Evolutionary conservation across 2,888 invertebrate genomes (phyloP), one percentile per base, ranked within the genome.

Genomic region (Allygus modestus): DNA sequence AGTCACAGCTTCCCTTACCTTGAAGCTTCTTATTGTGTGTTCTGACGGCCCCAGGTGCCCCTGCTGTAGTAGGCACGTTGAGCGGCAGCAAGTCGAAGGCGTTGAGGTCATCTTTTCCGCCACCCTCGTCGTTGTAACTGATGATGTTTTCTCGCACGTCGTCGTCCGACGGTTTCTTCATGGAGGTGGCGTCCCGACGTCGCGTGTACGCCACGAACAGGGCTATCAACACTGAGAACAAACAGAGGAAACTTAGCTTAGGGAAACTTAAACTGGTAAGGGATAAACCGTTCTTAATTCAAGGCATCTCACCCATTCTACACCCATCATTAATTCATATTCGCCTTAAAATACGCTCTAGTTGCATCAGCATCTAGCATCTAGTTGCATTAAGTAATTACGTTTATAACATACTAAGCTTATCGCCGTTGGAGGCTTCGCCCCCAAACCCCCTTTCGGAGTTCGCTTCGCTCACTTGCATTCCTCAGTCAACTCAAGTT

Each of bases 61-160:
- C 73, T 1, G 31, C 23, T n/a, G n/a, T n/a, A 5, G 23, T 26
- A 58, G 98, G 98, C 90, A 98, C 99, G 91, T 99, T 97, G 82
- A 99, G 93, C 26, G 98, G 97, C 26, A 97, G 98, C 89, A 99
- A 98, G 90, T 99, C 99, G 91, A 99, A 99, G 31, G 84, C 61
- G 20, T 37, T 84, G 31, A 84, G 61, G 46, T 84, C 84, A 17
- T 84, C 84, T 17, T 84, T 61, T 9, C 84, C 84, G 23, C 77
- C 84, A 0, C 84, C 84, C 65, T 84, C 84, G 26, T 79, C 84
- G 37, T 84, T 79, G 46, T 84, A 84, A 23, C 26, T 79, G 28
- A 84, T 77, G 41, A 84, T 84, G 31, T 84, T 84, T 46, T 84
- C 84, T 26, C 84, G 75, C 33, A 84, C 79, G 46, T 84, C 84